Conservation (phyloP, 2,797 vertebrate species). For the Acanthurus lineatus region DNA sequence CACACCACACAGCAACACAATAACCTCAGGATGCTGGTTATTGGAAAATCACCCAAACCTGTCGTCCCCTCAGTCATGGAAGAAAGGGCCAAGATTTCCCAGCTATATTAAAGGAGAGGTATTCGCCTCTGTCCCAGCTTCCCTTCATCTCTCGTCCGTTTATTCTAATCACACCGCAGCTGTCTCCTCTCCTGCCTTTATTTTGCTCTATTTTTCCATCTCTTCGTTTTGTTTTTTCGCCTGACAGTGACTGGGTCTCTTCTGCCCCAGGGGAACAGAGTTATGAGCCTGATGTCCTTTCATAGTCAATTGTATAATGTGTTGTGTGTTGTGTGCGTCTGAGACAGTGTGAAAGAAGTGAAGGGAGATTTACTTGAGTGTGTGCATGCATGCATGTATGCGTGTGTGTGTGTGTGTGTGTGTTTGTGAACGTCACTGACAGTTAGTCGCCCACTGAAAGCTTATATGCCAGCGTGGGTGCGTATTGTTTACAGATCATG, state of each 20-base stretch:
- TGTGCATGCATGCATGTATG: conserved; percentile 10
- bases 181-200: conserved; percentile 82
- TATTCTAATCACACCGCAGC: conserved; percentile 87
- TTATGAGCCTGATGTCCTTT: conserved; percentile 87
- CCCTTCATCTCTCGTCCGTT: conserved; percentile 83
- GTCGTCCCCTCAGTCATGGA: conserved; percentile 79
- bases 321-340: conserved; percentile 56
- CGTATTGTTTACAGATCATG: conserved; percentile 76
- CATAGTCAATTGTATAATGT: conserved; percentile 85
- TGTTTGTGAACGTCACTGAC: conserved; percentile 50
- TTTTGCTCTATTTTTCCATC: conserved; percentile 85
- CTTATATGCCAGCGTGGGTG: conserved; percentile 72
- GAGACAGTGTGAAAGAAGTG: conserved; percentile 35
- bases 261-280: conserved; percentile 81
- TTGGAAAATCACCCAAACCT: conserved; percentile 90
- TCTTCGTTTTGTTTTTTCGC: conserved; percentile 85
- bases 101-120: conserved; percentile 87
- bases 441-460: conserved; percentile 69
- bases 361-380: conserved; percentile 35
- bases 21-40: conserved; percentile 90
- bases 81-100: conserved; percentile 77
- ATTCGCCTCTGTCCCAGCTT: conserved; percentile 79
- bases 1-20: conserved; percentile 70
- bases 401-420: conserved; percentile 25
- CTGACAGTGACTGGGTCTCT: conserved; percentile 84